Evolutionary conservation across 2,888 invertebrate genomes (phyloP).

Genomic region (Chrysolina oricalcia): DNA sequence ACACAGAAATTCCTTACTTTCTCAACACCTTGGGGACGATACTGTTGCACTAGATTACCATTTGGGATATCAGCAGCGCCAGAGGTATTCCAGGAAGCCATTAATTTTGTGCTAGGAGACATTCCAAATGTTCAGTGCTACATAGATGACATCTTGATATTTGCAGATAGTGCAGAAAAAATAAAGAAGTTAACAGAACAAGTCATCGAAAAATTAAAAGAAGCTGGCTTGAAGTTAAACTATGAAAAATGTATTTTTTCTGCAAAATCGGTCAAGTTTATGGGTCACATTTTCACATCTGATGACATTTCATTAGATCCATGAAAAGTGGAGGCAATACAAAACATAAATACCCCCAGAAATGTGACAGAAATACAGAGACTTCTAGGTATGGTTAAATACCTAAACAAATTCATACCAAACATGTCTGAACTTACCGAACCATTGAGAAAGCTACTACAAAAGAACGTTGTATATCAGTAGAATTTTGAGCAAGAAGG

Average conservation of each 20-base stretch:
- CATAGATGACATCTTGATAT: neutral
- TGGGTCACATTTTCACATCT: neutral
- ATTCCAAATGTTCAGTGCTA: neutral
- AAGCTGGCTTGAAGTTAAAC: too few relatives aligned
- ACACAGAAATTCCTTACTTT: conserved; percentile 33
- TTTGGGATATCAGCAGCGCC: conserved; percentile 18
- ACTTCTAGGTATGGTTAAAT: too few relatives aligned
- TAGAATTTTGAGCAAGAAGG: too few relatives aligned
- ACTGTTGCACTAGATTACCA: conserved; percentile 8
- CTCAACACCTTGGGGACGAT: conserved; percentile 4
- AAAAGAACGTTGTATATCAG: too few relatives aligned
- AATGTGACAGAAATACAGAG: conserved; percentile 20
- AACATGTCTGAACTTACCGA: neutral
- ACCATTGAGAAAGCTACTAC: neutral
- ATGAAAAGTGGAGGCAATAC: conserved; percentile 14
- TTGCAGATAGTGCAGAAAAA: too few relatives aligned
- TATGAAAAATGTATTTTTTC: too few relatives aligned
- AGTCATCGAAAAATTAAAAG: too few relatives aligned
- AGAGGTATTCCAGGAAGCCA: conserved; percentile 23
- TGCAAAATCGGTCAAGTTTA: neutral
- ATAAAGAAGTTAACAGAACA: too few relatives aligned
- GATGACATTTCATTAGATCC: conserved; percentile 21
- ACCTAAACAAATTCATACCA: too few relatives aligned
- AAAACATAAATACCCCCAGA: neutral
- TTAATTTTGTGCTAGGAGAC: neutral